Conservation (phyloP, 2,113 vertebrate genomes). For the Salvelinus fontinalis region DNA sequence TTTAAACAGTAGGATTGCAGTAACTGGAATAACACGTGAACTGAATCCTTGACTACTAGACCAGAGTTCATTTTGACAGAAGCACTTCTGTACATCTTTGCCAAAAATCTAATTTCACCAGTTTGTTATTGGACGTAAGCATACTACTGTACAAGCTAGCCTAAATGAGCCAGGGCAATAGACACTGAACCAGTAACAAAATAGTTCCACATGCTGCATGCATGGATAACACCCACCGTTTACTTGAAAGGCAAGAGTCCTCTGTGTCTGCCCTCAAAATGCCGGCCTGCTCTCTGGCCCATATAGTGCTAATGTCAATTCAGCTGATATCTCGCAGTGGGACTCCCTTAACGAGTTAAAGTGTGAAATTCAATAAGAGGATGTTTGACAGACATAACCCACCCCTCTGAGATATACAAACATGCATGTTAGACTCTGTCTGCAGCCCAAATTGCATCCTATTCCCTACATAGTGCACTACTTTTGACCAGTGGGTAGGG, state of each 20-base stretch:
- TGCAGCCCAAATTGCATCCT: neutral
- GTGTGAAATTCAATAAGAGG: conserved; percentile 13
- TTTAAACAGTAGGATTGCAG: no score
- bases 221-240: neutral
- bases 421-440: neutral
- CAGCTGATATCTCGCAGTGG: neutral
- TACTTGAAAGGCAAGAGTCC: neutral
- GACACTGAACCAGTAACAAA: no score
- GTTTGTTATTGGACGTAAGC: neutral
- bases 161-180: no score
- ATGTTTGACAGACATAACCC: neutral
- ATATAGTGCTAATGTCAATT: neutral
- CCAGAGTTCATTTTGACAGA: neutral
- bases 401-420: neutral
- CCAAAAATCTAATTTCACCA: neutral
- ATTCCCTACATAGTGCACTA: no score
- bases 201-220: neutral
- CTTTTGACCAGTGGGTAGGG: no score
- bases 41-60: neutral
- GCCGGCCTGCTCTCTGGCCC: neutral
- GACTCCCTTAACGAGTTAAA: neutral
- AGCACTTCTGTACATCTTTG: neutral
- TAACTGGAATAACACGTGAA: no score
- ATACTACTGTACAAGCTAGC: neutral
- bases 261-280: neutral